Conservation (phyloP, 2,888 invertebrate genomes). For the Hemaris fuciformis region DNA sequence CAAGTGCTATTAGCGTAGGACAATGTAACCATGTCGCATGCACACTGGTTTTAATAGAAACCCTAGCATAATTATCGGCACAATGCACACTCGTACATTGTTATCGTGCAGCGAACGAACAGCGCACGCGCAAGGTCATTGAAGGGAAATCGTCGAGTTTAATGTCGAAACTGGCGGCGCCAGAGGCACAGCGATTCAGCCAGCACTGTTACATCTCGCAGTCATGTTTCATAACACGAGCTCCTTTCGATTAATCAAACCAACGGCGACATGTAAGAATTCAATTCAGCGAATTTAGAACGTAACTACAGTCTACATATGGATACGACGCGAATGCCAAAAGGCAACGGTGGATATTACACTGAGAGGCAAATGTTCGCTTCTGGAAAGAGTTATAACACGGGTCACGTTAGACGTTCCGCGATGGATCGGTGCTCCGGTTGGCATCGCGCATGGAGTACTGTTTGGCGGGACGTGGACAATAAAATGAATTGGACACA, state of each 20-base stretch:
- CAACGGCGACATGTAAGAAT: conserved; percentile 29
- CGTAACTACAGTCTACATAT: conserved; percentile 11
- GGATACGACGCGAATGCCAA: conserved; percentile 23
- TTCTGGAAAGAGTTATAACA: conserved; percentile 27
- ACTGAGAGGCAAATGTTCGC: conserved; percentile 22
- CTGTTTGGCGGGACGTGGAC: conserved; percentile 37
- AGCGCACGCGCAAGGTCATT: conserved; percentile 70
- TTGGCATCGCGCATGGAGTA: conserved; percentile 29
- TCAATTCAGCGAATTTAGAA: conserved; percentile 29
- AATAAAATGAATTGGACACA: conserved; percentile 54
- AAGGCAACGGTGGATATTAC: conserved; percentile 24
- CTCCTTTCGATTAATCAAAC: conserved; percentile 49
- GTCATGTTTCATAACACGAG: conserved; percentile 59
- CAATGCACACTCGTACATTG: conserved; percentile 42
- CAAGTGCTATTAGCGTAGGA: neutral
- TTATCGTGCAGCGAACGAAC: conserved; percentile 54
- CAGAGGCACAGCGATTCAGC: conserved; percentile 34
- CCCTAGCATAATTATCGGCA: conserved; percentile 21
- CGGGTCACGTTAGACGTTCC: conserved; percentile 20
- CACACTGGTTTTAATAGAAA: conserved; percentile 15
- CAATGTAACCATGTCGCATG: conserved; percentile 22
- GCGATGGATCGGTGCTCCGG: conserved; percentile 18
- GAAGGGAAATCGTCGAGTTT: conserved; percentile 73
- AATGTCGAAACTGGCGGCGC: conserved; percentile 62
- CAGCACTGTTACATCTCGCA: conserved; percentile 61